Evolutionary conservation across 2,888 invertebrate genomes (phyloP).

Genomic region (Ptychoptera contaminata): DNA sequence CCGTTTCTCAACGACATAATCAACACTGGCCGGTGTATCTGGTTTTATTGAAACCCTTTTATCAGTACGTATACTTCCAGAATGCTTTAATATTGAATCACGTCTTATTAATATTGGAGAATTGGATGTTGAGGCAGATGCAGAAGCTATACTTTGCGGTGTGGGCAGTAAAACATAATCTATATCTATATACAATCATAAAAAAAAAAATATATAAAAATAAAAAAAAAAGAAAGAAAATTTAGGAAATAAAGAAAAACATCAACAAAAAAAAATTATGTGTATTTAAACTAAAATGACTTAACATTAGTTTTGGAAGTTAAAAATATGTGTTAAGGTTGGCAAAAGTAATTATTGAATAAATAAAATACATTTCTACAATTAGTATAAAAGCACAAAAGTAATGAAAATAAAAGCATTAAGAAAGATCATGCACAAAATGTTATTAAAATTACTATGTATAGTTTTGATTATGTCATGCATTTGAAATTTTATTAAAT

Average conservation of each 20-base stretch:
- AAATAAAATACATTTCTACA: not conserved
- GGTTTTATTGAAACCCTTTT: slow-evolving; percentile 29
- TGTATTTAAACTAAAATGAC: no score
- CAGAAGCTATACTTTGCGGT: slow-evolving; percentile 11
- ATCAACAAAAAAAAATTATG: no score
- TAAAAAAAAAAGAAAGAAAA: not conserved
- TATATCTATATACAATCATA: slow-evolving; percentile 1
- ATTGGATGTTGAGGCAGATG: slow-evolving; percentile 8
- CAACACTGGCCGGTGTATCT: slow-evolving; percentile 20
- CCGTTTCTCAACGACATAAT: slow-evolving; percentile 24
- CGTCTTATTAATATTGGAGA: slow-evolving; percentile 20
- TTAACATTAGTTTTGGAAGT: no score
- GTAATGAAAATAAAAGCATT: no score
- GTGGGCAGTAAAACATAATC: slow-evolving; percentile 12
- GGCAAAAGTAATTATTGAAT: no score
- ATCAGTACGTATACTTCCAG: slow-evolving; percentile 16
- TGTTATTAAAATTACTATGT: no score
- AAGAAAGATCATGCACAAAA: no score
- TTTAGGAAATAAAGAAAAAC: not conserved
- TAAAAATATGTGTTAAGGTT: no score
- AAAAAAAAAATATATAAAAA: not conserved
- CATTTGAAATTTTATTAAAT: no score
- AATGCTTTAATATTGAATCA: slow-evolving; percentile 29
- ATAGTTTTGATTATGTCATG: no score
- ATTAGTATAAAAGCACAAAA: no score